Conservation (phyloP, 2,888 invertebrate genomes). For the Eupithecia dodoneata region DNA sequence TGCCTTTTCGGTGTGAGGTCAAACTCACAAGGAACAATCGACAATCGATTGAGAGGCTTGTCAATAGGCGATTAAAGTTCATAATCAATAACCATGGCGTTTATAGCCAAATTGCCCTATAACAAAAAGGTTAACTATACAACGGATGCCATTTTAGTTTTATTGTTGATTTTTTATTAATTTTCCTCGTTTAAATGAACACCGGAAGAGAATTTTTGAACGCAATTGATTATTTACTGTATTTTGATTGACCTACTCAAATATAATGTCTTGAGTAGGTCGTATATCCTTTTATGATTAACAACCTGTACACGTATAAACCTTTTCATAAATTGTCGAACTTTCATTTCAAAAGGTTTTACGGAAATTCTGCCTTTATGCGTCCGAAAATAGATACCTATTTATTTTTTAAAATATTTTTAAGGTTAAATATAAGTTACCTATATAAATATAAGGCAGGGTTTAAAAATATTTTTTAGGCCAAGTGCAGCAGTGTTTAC, state of each 20-base stretch:
- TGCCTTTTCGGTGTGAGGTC: background rate
- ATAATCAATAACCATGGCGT: background rate
- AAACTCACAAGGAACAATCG: conserved; percentile 5
- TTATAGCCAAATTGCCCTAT: conserved; percentile 9
- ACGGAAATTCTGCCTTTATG: too few relatives aligned
- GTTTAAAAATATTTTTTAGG: too few relatives aligned
- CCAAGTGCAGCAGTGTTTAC: too few relatives aligned
- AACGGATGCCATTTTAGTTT: background rate
- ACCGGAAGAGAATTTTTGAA: background rate
- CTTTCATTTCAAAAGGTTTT: too few relatives aligned
- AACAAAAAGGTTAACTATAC: background rate
- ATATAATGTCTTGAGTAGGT: background rate
- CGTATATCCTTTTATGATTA: background rate
- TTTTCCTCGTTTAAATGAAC: background rate
- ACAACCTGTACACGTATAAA: background rate
- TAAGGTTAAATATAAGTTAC: too few relatives aligned
- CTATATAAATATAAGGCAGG: too few relatives aligned
- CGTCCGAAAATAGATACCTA: too few relatives aligned
- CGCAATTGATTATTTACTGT: background rate
- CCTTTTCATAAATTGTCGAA: too few relatives aligned
- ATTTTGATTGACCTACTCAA: background rate
- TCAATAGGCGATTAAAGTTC: conserved; percentile 13
- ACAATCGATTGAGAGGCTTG: background rate
- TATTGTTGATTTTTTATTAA: background rate
- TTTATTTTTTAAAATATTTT: too few relatives aligned